Conservation (phyloP, 1,140 invertebrate species). For the Centruroides sculpturatus region DNA sequence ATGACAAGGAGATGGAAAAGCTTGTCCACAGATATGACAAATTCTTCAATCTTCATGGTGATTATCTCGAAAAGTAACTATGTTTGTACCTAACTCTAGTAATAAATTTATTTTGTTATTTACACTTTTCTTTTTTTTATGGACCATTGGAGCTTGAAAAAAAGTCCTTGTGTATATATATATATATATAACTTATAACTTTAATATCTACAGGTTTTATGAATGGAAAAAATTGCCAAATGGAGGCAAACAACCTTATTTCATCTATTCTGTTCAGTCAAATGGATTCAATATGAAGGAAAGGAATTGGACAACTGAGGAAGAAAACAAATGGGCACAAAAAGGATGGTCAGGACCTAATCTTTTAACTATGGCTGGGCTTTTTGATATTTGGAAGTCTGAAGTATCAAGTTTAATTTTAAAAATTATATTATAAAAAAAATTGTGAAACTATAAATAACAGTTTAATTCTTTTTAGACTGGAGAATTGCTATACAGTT, state of each 20-base stretch:
- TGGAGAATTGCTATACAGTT: not conserved
- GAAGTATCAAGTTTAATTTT: no score
- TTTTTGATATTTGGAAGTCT: constrained; percentile 53
- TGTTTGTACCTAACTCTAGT: no score
- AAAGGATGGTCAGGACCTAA: constrained; percentile 44
- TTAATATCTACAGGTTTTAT: constrained; percentile 40
- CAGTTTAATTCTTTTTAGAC: not conserved
- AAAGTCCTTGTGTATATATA: no score
- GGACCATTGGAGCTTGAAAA: no score
- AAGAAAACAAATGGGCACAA: constrained; percentile 31
- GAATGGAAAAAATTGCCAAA: constrained; percentile 57
- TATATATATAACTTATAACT: no score
- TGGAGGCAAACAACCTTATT: constrained; percentile 54
- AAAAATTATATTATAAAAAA: no score
- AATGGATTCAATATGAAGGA: constrained; percentile 6
- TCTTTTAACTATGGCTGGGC: constrained; percentile 55
- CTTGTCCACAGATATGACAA: no score
- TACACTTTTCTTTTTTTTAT: no score
- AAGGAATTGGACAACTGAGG: constrained; percentile 2
- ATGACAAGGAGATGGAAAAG: no score
- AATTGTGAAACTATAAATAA: not conserved
- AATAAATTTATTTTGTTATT: no score
- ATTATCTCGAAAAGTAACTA: no score
- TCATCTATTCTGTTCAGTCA: constrained; percentile 46
- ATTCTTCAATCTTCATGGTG: no score